Evolutionary conservation across 2,888 invertebrate species (phyloP), one percentile per base, ranked within the genome.

Genomic region (Linhomoeus sp.): DNA sequence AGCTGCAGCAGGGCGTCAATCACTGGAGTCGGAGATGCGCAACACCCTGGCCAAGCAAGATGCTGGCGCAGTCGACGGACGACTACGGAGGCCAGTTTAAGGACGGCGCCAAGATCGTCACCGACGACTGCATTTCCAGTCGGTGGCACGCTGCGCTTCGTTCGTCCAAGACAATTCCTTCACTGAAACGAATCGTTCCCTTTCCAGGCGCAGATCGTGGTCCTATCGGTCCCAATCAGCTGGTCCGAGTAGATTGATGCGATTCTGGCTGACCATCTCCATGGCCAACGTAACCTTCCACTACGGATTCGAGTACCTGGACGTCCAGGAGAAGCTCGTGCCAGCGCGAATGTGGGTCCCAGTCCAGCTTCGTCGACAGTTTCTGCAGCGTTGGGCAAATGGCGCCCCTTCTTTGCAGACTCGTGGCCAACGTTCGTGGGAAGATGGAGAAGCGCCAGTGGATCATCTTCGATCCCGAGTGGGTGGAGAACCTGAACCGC

Each of bases 401-500:
- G 50, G n/a, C n/a, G n/a, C n/a, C n/a, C n/a, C n/a, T n/a, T n/a
- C n/a, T n/a, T n/a, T n/a, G n/a, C 58, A 72, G 66, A 75, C 97
- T 99, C 54, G 94, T 97, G 58, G 97, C 99, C 71, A 99, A 97
- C 67, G 92, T 97, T 1, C 78, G 97, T 58, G 97, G 97, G 39
- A 97, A 97, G 72, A 84, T 92, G 57, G 85, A 85, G 70, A 97
- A 94, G 67, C 77, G 97, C 0, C 97, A 99, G 69, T 97, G 97
- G 97, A 97, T 97, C 56, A 92, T 97, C 63, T 99, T 97, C 70
- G 97, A 97, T 71, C 97, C 97, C 0, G 97, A 97, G 70, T 97
- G 97, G 97, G 97, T 97, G 37, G 97, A 97, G 73, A 97, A 99
- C 72, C 75, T 99, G 56, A 97, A 97, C 73, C 94, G 94, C 0